phyloP scores from a whole-genome alignment of 2,888 invertebrate species.

The Ferrisia virgata region DNA sequence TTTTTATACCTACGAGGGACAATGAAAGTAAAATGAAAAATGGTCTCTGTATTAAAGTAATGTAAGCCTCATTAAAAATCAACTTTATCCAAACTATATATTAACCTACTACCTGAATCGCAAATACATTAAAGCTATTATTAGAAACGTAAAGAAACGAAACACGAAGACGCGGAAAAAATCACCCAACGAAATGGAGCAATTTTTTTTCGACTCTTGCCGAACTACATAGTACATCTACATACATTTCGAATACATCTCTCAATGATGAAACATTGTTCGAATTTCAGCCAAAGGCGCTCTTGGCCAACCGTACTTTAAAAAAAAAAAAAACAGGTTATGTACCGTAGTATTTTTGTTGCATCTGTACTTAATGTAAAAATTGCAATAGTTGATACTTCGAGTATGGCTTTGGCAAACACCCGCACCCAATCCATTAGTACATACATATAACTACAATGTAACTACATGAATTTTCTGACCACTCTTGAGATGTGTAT shows the following conservation, averaged over 20 bases:
- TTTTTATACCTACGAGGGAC: too few species aligned
- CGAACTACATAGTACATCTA: too few species aligned
- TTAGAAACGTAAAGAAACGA: too few species aligned
- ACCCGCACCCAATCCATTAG: not conserved
- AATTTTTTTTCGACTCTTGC: not conserved
- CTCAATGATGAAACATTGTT: not conserved
- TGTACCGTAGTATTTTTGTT: not conserved
- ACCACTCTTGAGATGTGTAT: not conserved
- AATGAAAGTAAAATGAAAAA: too few species aligned
- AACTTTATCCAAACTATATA: too few species aligned
- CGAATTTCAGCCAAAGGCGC: not conserved
- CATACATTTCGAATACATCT: not conserved
- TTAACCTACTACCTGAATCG: too few species aligned
- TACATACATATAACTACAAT: not conserved
- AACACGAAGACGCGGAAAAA: too few species aligned
- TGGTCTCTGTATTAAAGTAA: too few species aligned
- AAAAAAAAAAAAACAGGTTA: not conserved
- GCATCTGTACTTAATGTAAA: not conserved
- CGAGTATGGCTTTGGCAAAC: not conserved
- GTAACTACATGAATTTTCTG: not conserved
- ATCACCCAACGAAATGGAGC: too few species aligned
- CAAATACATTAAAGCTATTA: too few species aligned
- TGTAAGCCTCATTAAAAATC: too few species aligned
- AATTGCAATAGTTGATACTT: not conserved
- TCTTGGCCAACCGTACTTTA: not conserved